phyloP scores from a whole-genome alignment of 2,797 vertebrate genomes.

The Bovichtus diacanthus region DNA sequence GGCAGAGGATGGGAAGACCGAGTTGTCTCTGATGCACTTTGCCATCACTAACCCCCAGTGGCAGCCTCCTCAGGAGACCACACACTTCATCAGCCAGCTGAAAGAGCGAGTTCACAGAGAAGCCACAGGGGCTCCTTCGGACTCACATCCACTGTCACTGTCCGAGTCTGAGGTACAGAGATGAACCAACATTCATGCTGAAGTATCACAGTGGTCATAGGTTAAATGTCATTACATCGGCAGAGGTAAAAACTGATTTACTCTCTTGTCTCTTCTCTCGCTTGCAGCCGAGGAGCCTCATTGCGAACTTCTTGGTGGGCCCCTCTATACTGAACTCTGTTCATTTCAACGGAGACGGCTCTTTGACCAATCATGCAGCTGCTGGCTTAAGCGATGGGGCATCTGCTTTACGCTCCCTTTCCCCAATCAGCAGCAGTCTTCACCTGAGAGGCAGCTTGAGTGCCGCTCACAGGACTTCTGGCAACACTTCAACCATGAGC shows the following conservation, averaged over 20 bases:
- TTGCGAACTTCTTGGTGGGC: slow-evolving; percentile 92
- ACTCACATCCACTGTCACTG: slow-evolving; percentile 89
- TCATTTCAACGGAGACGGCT: slow-evolving; percentile 88
- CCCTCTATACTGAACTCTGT: slow-evolving; percentile 89
- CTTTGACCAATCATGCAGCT: slow-evolving; percentile 87
- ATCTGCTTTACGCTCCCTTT: slow-evolving; percentile 93
- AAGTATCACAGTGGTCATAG: neutral
- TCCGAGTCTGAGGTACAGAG: slow-evolving; percentile 92
- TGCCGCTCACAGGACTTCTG: slow-evolving; percentile 69
- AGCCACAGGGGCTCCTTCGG: slow-evolving; percentile 84
- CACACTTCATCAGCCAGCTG: slow-evolving; percentile 96
- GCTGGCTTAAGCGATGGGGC: slow-evolving; percentile 85
- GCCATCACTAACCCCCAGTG: slow-evolving; percentile 98
- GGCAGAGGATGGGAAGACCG: slow-evolving; percentile 97
- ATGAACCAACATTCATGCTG: neutral
- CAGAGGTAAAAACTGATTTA: neutral
- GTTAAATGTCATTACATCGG: slow-evolving; percentile 3
- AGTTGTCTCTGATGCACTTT: slow-evolving; percentile 98
- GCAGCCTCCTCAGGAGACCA: slow-evolving; percentile 96
- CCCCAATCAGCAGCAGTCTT: slow-evolving; percentile 90
- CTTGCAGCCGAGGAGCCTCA: slow-evolving; percentile 93
- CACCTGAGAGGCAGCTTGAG: slow-evolving; percentile 83
- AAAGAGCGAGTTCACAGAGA: slow-evolving; percentile 96
- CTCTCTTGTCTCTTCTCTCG: slow-evolving; percentile 8
- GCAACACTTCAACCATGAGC: slow-evolving; percentile 69